Base-by-base conservation (phyloP, 2,113 vertebrate genomes). In the Tichodroma muraria region DNA sequence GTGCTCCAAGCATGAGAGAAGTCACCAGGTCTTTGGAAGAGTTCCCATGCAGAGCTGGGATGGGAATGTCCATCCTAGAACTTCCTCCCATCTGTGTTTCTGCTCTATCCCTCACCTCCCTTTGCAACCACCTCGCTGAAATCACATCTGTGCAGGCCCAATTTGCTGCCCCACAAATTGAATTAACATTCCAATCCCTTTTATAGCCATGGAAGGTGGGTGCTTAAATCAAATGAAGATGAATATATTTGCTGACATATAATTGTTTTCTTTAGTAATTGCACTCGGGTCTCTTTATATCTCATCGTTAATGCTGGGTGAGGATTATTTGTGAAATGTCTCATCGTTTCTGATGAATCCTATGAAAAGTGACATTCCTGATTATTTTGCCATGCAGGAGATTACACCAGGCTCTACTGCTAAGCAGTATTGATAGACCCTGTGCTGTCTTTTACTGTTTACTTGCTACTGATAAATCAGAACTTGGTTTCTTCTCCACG, bases 181-280 rank as follows among this genome's bases (percentile, higher is more conserved):
- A 93, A 89, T 76, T 82, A 76, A 38, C 54, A 54, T 54, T 35
- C 81, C 69, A 47, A 31, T 47, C 28, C 73, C 56, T 94, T 89
- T 54, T 59, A 82, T 20, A 82, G 42, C 70, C 45, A 4, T 9
- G 53, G 75, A 84, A 95, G 75, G 81, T 83, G 79, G 47, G 59
- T 73, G 57, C 42, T 88, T 88, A 87, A 82, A 86, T 70, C 84
- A 80, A 94, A 94, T 77, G 78, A 87, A 94, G 93, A 94, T 85
- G 89, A 94, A 88, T 86, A 75, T 86, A 92, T 93, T 94, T 86
- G 85, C 92, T 96, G 94, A 88, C 91, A 82, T 61, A 76, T 80
- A 84, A 94, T 94, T 96, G 95, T 95, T 96, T 95, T 96, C 81
- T 83, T 94, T 66, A 85, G 89, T 93, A 95, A 94, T 92, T 95